Base-by-base conservation (phyloP, 2,888 invertebrate species). In the Azorinus chamasolen region DNA sequence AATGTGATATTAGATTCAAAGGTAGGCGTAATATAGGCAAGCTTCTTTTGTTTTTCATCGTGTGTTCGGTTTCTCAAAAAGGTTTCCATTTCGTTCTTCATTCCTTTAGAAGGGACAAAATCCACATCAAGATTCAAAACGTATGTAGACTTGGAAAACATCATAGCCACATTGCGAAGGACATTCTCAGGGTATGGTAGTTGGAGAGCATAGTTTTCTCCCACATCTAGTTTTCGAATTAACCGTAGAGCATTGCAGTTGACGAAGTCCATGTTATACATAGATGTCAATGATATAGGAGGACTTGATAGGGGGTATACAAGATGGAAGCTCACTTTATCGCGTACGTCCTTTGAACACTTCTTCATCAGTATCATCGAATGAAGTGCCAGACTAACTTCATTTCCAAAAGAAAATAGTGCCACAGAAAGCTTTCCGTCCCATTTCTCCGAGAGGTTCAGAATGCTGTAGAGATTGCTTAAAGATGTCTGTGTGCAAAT, bases 1-100 rank as follows among this genome's bases (percentile, higher is more conserved):
- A 91, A 88, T 64, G 89, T n/a, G 51, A 53, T 50, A 14, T 61
- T 89, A 43, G 93, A 88, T 88, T 95, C 95, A 90, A 94, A 95
- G 1, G 94, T 93, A 43, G 95, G 95, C 37, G 95, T 91, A 10
- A 95, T 94, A 89, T 93, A 95, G 6, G 94, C 94, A 80, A 91
- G n/a, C n/a, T 75, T 86, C 87, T n/a, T n/a, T n/a, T n/a, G n/a
- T n/a, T n/a, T n/a, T n/a, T n/a, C n/a, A n/a, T n/a, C n/a, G n/a
- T n/a, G n/a, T n/a, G n/a, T n/a, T n/a, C n/a, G n/a, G n/a, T n/a
- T n/a, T n/a, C 25, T 83, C n/a, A n/a, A n/a, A n/a, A n/a, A n/a
- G n/a, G n/a, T n/a, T n/a, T n/a, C n/a, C n/a, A n/a, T n/a, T n/a
- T n/a, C n/a, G n/a, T n/a, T n/a, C n/a, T n/a, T n/a, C n/a, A n/a